These are phyloP conservation scores for Ectemnius continuus DNA, from an alignment of 2,888 invertebrate species.

Conservation along the genomic window DNA sequence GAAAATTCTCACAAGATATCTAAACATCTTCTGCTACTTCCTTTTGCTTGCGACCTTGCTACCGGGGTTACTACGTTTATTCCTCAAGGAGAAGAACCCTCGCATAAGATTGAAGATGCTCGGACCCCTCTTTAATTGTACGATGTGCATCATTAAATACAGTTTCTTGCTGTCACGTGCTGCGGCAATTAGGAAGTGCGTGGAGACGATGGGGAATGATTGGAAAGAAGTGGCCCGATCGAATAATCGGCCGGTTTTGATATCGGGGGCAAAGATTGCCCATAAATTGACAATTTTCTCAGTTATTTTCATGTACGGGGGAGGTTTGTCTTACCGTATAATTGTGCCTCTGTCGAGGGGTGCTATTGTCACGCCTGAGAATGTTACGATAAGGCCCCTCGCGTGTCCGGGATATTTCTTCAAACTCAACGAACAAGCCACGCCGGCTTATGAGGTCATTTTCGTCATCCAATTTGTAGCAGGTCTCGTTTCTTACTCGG, in stretches of 20 bases:
- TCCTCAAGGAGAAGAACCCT: constrained; percentile 54
- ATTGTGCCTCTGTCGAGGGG: constrained; percentile 59
- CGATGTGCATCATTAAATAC: constrained; percentile 39
- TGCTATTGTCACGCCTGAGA: constrained; percentile 39
- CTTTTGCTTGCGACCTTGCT: constrained; percentile 46
- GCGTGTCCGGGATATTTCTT: constrained; percentile 60
- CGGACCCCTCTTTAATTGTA: constrained; percentile 54
- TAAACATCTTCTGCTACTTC: constrained; percentile 38
- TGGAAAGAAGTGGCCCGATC: constrained; percentile 43
- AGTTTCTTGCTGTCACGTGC: constrained; percentile 8
- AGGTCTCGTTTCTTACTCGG: constrained; percentile 56
- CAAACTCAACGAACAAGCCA: constrained; percentile 52
- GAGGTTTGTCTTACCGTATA: constrained; percentile 55
- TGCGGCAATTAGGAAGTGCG: constrained; percentile 8
- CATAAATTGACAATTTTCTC: constrained; percentile 55
- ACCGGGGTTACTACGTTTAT: constrained; percentile 53
- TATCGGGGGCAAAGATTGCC: constrained; percentile 61
- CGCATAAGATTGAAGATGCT: constrained; percentile 53
- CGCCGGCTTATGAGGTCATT: constrained; percentile 62
- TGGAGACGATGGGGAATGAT: constrained; percentile 55
- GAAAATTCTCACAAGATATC: neutral
- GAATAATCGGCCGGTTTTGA: constrained; percentile 53
- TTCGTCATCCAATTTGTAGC: constrained; percentile 57
- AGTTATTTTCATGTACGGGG: constrained; percentile 60
- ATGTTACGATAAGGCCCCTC: constrained; percentile 54